Evolutionary conservation across 2,888 invertebrate species (phyloP).

Genomic region (Plagiodera versicolora): DNA sequence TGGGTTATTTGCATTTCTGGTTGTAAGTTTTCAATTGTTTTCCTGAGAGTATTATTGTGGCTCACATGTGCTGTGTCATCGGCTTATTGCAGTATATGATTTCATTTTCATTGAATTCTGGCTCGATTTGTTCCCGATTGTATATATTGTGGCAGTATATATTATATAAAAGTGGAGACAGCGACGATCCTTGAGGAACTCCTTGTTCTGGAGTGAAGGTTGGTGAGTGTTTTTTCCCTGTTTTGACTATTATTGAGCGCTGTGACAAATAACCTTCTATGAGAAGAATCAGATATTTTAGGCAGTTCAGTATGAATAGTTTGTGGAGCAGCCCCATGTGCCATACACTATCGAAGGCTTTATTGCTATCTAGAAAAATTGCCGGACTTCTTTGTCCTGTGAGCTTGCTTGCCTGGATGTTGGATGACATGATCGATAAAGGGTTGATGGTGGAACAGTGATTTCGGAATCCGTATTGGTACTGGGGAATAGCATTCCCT

Average conservation of each 20-base stretch:
- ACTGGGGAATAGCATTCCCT: too few relatives aligned
- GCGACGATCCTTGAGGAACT: conserved; percentile 3
- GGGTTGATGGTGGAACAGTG: too few relatives aligned
- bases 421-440: too few relatives aligned
- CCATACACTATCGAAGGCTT: not conserved
- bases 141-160: conserved; percentile 1
- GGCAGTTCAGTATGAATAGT: not conserved
- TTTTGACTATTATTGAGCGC: too few relatives aligned
- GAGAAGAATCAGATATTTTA: not conserved
- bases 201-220: conserved; percentile 1
- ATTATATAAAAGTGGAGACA: not conserved
- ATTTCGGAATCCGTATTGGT: too few relatives aligned
- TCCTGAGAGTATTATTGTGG: not conserved
- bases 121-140: not conserved
- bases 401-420: too few relatives aligned
- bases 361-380: too few relatives aligned
- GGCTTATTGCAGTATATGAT: not conserved
- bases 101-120: not conserved
- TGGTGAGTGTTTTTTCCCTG: not conserved
- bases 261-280: not conserved
- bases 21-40: conserved; percentile 1
- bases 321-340: not conserved
- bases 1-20: not conserved
- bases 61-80: not conserved
- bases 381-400: too few relatives aligned